These are phyloP conservation scores for Cydia fagiglandana DNA, from an alignment of 1,140 invertebrate species.

Conservation along the genomic window DNA sequence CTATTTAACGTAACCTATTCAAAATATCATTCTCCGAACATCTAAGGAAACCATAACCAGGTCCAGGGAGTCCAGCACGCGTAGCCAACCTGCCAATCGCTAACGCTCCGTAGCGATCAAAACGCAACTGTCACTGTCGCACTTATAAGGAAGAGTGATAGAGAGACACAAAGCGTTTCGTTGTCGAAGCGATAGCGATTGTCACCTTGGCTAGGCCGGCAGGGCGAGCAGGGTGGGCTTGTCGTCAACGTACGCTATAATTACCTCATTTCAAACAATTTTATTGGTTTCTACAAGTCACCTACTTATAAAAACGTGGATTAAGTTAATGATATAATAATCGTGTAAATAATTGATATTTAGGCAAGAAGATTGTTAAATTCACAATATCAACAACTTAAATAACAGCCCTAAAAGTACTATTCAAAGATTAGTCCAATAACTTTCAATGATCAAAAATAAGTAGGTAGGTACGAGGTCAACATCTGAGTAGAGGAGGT, in stretches of 20 bases:
- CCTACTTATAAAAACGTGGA: constrained; percentile 31
- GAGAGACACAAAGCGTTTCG: too few species aligned
- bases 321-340: constrained; percentile 33
- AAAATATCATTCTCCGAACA: constrained; percentile 15
- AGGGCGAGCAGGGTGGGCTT: background rate
- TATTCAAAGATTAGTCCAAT: background rate
- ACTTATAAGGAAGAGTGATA: too few species aligned
- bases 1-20: constrained; percentile 29
- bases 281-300: constrained; percentile 15
- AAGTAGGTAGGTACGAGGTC: background rate
- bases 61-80: background rate
- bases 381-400: constrained; percentile 30
- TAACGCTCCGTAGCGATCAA: too few species aligned
- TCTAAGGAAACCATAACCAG: background rate
- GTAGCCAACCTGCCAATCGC: too few species aligned
- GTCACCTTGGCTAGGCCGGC: too few species aligned
- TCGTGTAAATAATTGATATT: constrained; percentile 44
- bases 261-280: constrained; percentile 22
- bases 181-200: too few species aligned
- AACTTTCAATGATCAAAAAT: background rate
- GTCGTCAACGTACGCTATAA: background rate
- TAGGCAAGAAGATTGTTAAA: constrained; percentile 39
- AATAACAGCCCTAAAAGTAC: constrained; percentile 11
- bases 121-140: too few species aligned
- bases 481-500: background rate